Percentiles rank a stretch among this genome's conserved stretches.
These are phyloP conservation scores for Panthera uncia DNA, from an alignment of 2,113 vertebrate species.

Conservation along the genomic window DNA sequence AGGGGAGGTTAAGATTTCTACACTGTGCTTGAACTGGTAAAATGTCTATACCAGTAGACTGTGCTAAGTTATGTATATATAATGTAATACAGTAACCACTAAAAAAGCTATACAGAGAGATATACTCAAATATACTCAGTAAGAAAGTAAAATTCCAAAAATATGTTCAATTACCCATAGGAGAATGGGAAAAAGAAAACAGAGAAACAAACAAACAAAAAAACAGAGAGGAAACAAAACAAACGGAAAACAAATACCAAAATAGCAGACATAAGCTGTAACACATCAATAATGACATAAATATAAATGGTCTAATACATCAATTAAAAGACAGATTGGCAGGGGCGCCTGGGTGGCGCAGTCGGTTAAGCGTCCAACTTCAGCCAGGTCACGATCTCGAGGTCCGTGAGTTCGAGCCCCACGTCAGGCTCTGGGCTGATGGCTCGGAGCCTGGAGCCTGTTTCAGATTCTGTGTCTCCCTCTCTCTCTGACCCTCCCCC, in stretches of 20 bases:
- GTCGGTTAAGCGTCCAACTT: too few species aligned
- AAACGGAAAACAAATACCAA: not conserved
- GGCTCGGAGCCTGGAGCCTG: too few species aligned
- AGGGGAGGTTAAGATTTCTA: not conserved
- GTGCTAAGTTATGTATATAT: not conserved
- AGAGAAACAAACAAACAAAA: not conserved
- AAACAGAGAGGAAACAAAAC: not conserved
- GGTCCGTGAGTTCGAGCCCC: too few species aligned
- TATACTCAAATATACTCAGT: not conserved
- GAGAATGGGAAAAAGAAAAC: not conserved
- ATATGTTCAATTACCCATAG: not conserved
- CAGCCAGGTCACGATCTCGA: too few species aligned
- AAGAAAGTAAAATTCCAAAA: not conserved
- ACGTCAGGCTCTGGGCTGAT: too few species aligned
- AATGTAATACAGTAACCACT: not conserved
- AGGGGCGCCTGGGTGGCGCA: not conserved
- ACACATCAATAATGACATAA: not conserved
- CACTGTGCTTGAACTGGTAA: not conserved
- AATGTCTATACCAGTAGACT: not conserved
- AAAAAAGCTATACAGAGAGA: not conserved
- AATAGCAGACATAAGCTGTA: not conserved
- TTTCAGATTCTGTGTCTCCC: too few species aligned
- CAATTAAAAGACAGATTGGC: not conserved
- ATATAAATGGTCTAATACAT: not conserved
- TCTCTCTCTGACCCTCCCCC: too few species aligned